Evolutionary conservation across 1,140 invertebrate species (phyloP).

Genomic region (Zaprionus inermis): DNA sequence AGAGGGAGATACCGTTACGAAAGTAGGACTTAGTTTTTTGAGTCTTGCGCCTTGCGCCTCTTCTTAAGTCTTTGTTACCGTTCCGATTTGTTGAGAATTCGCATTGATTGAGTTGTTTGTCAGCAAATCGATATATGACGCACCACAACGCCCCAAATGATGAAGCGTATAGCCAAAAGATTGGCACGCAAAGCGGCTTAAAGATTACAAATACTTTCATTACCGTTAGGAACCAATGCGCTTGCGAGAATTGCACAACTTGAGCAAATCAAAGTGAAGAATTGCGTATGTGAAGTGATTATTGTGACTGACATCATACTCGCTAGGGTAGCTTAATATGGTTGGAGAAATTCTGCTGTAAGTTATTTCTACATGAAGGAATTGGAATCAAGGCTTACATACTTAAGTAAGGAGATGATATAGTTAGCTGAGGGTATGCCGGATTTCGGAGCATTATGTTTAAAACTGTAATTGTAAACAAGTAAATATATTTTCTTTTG

Average conservation of each 20-base stretch:
- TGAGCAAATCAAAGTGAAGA: background rate
- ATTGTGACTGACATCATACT: background rate
- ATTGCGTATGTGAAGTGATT: background rate
- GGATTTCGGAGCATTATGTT: too few relatives aligned
- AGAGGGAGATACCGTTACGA: conserved; percentile 22
- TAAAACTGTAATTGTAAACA: too few relatives aligned
- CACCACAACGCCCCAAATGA: conserved; percentile 16
- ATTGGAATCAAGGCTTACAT: background rate
- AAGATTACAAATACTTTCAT: background rate
- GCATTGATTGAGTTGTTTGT: conserved; percentile 36
- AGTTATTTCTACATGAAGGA: background rate
- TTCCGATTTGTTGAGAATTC: conserved; percentile 41
- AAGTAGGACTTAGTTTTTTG: conserved; percentile 33
- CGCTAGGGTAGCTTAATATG: background rate
- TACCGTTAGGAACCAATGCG: conserved; percentile 24
- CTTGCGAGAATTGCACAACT: conserved; percentile 5
- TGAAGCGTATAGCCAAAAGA: background rate
- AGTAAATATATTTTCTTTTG: too few relatives aligned
- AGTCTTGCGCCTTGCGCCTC: background rate
- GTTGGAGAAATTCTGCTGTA: background rate
- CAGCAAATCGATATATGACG: conserved; percentile 17
- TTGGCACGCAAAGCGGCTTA: conserved; percentile 15
- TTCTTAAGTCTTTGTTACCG: conserved; percentile 39
- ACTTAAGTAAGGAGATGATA: too few relatives aligned
- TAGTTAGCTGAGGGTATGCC: too few relatives aligned